These are phyloP conservation scores for Laterallus jamaicensis DNA, from an alignment of 2,113 vertebrate species.

Conservation along the genomic window DNA sequence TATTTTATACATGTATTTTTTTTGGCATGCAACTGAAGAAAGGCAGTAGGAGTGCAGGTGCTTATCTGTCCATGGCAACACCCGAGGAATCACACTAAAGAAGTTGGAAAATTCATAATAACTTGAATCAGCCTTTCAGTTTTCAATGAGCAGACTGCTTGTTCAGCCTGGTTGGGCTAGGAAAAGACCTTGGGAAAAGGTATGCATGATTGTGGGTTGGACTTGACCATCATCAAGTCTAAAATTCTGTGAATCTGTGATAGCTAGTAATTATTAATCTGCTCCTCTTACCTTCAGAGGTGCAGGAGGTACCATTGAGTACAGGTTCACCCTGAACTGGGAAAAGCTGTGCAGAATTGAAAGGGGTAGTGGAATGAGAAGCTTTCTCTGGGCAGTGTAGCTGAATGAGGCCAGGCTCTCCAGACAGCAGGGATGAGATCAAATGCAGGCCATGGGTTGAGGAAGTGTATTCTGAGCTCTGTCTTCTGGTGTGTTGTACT, in stretches of 20 bases:
- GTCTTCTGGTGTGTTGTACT: not conserved
- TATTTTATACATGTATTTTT: not conserved
- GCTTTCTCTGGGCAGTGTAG: not conserved
- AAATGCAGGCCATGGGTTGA: not conserved
- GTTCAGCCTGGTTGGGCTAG: not conserved
- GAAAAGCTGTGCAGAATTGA: not conserved
- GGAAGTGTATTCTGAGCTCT: not conserved
- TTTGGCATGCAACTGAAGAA: not conserved
- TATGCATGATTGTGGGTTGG: not conserved
- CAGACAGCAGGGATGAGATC: not conserved
- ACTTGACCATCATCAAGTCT: no score
- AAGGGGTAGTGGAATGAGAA: not conserved
- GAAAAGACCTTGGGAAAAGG: slow-evolving; percentile 11
- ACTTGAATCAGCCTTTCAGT: not conserved
- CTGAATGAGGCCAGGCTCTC: not conserved
- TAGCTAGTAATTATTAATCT: not conserved
- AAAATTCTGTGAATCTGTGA: no score
- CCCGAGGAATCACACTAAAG: not conserved
- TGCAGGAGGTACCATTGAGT: not conserved
- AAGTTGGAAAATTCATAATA: not conserved
- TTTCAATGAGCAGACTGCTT: not conserved
- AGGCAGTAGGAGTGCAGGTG: not conserved
- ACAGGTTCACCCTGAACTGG: not conserved
- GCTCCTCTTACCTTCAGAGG: not conserved
- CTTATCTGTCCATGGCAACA: not conserved